Base-by-base conservation (phyloP, 1,140 invertebrate species). In the Drosophila nigromelanica region DNA sequence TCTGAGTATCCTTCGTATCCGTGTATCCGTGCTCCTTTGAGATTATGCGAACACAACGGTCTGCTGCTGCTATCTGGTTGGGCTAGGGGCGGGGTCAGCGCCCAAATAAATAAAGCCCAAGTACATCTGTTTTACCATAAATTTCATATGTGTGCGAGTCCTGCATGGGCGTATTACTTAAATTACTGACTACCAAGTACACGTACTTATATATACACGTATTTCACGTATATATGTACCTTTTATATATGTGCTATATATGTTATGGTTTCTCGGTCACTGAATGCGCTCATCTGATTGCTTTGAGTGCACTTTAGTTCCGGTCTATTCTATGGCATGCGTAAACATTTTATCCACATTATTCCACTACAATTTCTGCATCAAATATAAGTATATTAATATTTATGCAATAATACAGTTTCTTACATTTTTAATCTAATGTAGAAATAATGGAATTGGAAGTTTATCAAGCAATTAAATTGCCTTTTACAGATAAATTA, bases 111-210 rank as follows among this genome's bases (percentile, higher is more conserved):
- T 86, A 87, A 82, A 78, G 75, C 75, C 71, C 72, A 73, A 86
- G 80, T 86, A 86, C 81, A 86, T 86, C 81, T 86, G 82, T 87
- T 87, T 87, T 87, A 58, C 62, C 81, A 86, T 86, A 86, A 87
- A 86, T 87, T 86, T 37, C 63, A 68, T 45, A 35, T 52, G 59
- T 48, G 35, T 54, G 35, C 43, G 35, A n/a, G 35, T 11, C 11
- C 52, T 66, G 39, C 42, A 43, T 54, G 55, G 50, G 55, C 61
- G 64, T 72, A 45, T 67, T 80, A 47, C 42, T 21, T 30, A 58
- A 72, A 59, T 72, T 72, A 66, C 52, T n/a, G 61, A 50, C 51
- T 42, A 21, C 45, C 47, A 35, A 42, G 5, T 21, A 55, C 30
- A 27, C 33, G 30, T 8, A n/a, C 8, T 21, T 33, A 18, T 5